Evolutionary conservation across 2,797 vertebrate species (phyloP).

Genomic region (Lophura swinhoii): DNA sequence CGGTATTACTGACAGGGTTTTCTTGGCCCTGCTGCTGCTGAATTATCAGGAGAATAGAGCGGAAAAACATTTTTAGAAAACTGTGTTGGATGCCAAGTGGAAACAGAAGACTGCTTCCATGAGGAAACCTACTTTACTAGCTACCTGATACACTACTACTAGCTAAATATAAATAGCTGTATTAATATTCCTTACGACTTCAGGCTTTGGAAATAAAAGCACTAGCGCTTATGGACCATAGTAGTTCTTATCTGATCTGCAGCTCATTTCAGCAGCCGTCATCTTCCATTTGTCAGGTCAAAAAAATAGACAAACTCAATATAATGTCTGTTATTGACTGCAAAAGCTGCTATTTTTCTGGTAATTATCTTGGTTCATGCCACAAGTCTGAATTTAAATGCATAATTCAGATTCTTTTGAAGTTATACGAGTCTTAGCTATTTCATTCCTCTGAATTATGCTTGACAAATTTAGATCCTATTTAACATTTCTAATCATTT

Average conservation of each 20-base stretch:
- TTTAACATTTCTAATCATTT: slow-evolving; percentile 51
- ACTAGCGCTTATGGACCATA: slow-evolving; percentile 5
- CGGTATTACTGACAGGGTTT: slow-evolving; percentile 19
- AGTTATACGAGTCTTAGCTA: slow-evolving; percentile 23
- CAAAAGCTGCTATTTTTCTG: slow-evolving; percentile 64
- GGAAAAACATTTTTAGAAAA: slow-evolving; percentile 50
- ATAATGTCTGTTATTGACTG: slow-evolving; percentile 62
- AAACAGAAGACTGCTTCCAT: slow-evolving; percentile 40
- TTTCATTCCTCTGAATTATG: slow-evolving; percentile 23
- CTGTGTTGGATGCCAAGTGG: slow-evolving; percentile 34
- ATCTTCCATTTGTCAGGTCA: slow-evolving; percentile 70
- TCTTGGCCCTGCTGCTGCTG: slow-evolving; percentile 28
- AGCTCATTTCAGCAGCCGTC: slow-evolving; percentile 65
- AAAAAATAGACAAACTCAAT: slow-evolving; percentile 71
- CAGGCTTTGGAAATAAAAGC: slow-evolving; percentile 59
- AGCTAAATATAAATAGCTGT: slow-evolving; percentile 54
- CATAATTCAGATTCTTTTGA: slow-evolving; percentile 68
- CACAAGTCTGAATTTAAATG: slow-evolving; percentile 66
- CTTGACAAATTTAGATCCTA: slow-evolving; percentile 38
- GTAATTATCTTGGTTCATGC: slow-evolving; percentile 64
- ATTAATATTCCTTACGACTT: slow-evolving; percentile 61
- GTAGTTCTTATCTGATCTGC: slow-evolving; percentile 45
- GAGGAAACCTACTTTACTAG: slow-evolving; percentile 36
- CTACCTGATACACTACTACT: slow-evolving; percentile 21
- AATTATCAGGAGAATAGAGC: slow-evolving; percentile 50